phyloP scores from a whole-genome alignment of 1,140 invertebrate genomes.

The Agraylea sexmaculata region DNA sequence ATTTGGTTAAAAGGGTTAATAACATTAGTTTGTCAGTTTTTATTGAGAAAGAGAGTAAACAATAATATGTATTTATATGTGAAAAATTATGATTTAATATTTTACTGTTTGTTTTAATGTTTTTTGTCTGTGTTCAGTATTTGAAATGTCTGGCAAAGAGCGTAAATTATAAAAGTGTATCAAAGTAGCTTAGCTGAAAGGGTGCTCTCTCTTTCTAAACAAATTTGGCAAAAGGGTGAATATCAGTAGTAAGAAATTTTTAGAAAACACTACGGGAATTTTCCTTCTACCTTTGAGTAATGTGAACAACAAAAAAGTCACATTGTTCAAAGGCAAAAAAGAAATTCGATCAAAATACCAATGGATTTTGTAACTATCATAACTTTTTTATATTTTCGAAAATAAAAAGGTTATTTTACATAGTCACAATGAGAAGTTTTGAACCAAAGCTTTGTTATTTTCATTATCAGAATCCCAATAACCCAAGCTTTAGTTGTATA shows the following conservation, averaged over 20 bases:
- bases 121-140: no score
- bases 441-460: no score
- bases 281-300: slow-evolving; percentile 21
- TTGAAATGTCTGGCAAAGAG: slow-evolving; percentile 1
- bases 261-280: no score
- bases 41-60: slow-evolving; percentile 20
- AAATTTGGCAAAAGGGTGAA: slow-evolving; percentile 21
- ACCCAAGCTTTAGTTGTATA: no score
- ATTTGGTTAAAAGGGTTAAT: slow-evolving; percentile 13
- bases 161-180: slow-evolving; percentile 5
- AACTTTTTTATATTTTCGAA: no score
- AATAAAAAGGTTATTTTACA: no score
- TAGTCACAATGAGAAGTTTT: no score
- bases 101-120: neutral
- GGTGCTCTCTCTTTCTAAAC: slow-evolving; percentile 23
- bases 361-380: no score
- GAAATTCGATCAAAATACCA: no score
- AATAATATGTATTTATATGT: slow-evolving; percentile 2
- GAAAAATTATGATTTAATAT: neutral
- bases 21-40: slow-evolving; percentile 2
- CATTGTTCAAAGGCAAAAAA: no score
- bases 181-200: slow-evolving; percentile 18
- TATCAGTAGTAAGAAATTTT: slow-evolving; percentile 19
- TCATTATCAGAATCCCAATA: no score
- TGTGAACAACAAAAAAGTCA: no score